Conservation (phyloP, 2,888 invertebrate species). For the Diplazon laetatorius region DNA sequence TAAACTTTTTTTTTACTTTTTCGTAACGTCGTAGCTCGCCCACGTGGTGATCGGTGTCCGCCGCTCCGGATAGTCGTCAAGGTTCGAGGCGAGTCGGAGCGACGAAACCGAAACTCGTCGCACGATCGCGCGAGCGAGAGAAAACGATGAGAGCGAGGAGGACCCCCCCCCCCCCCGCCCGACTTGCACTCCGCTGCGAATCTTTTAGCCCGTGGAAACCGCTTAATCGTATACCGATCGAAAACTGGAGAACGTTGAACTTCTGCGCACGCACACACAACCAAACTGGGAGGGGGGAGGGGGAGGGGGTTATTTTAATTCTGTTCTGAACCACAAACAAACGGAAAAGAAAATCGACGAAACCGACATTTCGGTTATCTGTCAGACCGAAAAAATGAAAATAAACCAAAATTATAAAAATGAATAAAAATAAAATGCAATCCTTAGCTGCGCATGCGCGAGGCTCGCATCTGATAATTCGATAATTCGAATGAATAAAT, state of each 20-base stretch:
- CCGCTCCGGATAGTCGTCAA: conserved; percentile 44
- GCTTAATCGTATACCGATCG: neutral
- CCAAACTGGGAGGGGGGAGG: too few relatives aligned
- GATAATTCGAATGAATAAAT: too few relatives aligned
- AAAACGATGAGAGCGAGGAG: neutral
- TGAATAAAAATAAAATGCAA: too few relatives aligned
- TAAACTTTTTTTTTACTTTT: neutral
- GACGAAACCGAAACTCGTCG: too few relatives aligned
- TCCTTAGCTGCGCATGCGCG: too few relatives aligned
- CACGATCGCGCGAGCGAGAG: conserved; percentile 36
- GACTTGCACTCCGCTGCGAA: conserved; percentile 46
- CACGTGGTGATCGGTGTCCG: conserved; percentile 60
- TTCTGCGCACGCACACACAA: conserved; percentile 2
- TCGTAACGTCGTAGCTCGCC: conserved; percentile 40
- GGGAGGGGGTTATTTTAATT: conserved; percentile 30
- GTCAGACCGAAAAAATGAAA: too few relatives aligned
- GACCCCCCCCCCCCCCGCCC: too few relatives aligned
- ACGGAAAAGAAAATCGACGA: conserved; percentile 33
- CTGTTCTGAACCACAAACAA: neutral
- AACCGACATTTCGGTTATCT: too few relatives aligned
- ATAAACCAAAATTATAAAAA: too few relatives aligned
- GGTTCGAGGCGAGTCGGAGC: conserved; percentile 44
- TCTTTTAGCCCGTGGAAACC: conserved; percentile 34
- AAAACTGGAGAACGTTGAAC: conserved; percentile 29
- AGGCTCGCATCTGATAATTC: too few relatives aligned